Conservation (phyloP, 2,113 vertebrate species). For the Phrynocephalus versicolor region DNA sequence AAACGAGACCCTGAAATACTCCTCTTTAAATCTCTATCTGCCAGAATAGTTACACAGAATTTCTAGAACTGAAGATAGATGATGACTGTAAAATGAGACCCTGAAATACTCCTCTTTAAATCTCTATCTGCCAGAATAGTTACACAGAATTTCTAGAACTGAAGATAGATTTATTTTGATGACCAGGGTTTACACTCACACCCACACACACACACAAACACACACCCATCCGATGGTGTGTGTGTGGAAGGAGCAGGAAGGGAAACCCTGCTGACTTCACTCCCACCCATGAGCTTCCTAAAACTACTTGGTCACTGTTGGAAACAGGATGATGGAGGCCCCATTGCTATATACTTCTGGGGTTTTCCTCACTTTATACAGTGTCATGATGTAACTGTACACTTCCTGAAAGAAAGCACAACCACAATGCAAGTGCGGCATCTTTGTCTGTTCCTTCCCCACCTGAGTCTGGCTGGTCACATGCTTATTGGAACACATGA, state of each 20-base stretch:
- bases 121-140: background rate
- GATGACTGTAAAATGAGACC: no score
- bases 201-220: no score
- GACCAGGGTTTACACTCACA: background rate
- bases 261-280: background rate
- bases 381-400: background rate
- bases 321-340: background rate
- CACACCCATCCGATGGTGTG: accelerated
- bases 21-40: background rate
- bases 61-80: background rate
- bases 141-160: background rate
- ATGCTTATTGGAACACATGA: background rate
- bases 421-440: background rate
- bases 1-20: no score
- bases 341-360: background rate
- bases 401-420: background rate
- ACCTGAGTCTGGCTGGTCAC: background rate
- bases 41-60: background rate
- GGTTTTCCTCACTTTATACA: background rate
- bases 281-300: background rate
- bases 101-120: no score
- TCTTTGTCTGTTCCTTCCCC: background rate
- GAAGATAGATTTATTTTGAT: background rate
- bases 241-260: no score
- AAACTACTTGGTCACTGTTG: background rate